phyloP scores from a whole-genome alignment of 2,888 invertebrate genomes.

The Lamellibrachia columna region DNA sequence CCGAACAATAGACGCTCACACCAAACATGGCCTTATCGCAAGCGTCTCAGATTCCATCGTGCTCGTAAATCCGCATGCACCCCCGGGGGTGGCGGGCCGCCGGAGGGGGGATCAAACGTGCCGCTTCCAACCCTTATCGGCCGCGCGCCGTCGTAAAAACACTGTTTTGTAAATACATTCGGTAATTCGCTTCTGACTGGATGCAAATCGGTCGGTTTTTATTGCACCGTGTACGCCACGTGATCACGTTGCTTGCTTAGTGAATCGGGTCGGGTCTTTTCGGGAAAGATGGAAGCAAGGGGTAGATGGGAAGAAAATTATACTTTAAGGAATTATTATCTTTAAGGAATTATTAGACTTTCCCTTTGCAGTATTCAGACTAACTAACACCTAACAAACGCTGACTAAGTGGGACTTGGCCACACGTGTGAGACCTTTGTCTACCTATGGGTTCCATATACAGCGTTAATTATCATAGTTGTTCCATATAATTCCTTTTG shows the following conservation, averaged over 20 bases:
- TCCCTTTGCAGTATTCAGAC: not conserved
- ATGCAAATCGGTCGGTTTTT: slow-evolving; percentile 8
- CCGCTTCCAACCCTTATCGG: not conserved
- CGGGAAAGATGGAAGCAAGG: not conserved
- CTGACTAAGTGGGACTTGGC: not conserved
- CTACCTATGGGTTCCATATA: too few species aligned
- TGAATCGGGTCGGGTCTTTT: not conserved
- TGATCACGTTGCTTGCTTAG: not conserved
- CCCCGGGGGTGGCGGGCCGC: not conserved
- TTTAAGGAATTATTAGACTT: not conserved
- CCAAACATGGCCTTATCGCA: not conserved
- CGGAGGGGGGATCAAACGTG: not conserved
- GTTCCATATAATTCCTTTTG: too few species aligned
- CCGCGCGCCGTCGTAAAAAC: not conserved
- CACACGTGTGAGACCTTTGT: too few species aligned
- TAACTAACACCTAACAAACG: not conserved
- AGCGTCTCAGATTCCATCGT: not conserved
- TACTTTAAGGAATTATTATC: not conserved
- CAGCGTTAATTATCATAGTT: too few species aligned
- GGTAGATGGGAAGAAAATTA: not conserved
- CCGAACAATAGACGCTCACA: not conserved
- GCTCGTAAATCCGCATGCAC: not conserved
- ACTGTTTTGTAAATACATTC: slow-evolving; percentile 5
- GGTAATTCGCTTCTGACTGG: not conserved
- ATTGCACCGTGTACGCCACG: not conserved